Percentiles rank a stretch among this genome's conserved stretches.
phyloP scores from a whole-genome alignment of 2,113 vertebrate species.

The Tylochromis polylepis region DNA sequence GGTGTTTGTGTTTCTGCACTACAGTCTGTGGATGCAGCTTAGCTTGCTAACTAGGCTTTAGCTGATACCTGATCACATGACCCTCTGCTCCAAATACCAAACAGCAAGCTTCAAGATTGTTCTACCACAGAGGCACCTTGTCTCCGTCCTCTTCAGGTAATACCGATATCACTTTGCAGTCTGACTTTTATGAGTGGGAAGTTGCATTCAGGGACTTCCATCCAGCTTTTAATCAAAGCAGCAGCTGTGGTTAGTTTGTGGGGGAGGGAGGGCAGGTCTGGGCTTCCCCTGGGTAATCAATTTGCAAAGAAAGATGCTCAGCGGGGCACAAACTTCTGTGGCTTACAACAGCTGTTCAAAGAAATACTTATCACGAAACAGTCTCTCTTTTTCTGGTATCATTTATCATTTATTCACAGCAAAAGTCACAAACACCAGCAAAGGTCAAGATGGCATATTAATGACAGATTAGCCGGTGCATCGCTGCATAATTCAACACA shows the following conservation, averaged over 20 bases:
- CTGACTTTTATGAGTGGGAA: background rate
- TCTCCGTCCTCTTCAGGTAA: background rate
- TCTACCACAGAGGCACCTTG: background rate
- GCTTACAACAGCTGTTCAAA: slow-evolving; percentile 57
- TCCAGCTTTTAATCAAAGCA: slow-evolving; percentile 66
- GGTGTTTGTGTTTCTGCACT: background rate
- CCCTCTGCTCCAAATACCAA: background rate
- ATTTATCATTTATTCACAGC: background rate
- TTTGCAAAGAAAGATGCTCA: slow-evolving; percentile 68
- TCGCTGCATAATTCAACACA: background rate
- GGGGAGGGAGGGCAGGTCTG: slow-evolving; percentile 11
- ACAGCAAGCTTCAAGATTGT: background rate
- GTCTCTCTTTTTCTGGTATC: background rate
- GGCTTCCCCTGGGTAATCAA: slow-evolving; percentile 68
- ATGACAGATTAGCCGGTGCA: background rate
- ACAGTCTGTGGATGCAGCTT: background rate
- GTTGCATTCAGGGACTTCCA: background rate
- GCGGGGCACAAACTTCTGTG: slow-evolving; percentile 44
- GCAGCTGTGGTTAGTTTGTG: slow-evolving; percentile 60
- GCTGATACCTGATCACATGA: background rate
- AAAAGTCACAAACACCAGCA: background rate
- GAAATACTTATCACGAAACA: slow-evolving; percentile 36
- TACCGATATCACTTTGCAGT: background rate
- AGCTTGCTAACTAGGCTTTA: background rate
- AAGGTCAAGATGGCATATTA: background rate